Evolutionary conservation across 1,140 invertebrate species (phyloP).

Genomic region (Ganaspis sp.): DNA sequence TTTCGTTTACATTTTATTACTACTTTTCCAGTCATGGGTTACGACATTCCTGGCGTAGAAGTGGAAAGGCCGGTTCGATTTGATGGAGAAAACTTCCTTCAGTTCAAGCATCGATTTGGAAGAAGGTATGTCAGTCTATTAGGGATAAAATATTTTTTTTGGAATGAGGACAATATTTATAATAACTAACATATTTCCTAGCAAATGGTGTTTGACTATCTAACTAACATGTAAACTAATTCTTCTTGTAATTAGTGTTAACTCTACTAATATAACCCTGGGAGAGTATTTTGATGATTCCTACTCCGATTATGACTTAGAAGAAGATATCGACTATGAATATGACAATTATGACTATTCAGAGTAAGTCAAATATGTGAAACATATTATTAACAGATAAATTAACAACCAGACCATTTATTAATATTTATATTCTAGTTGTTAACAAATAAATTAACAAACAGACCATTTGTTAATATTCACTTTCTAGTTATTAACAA

Average conservation of each 20-base stretch:
- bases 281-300: slow-evolving; percentile 71
- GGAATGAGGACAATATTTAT: background rate
- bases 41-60: slow-evolving; percentile 72
- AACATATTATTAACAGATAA: no score
- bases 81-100: slow-evolving; percentile 80
- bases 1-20: no score
- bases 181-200: background rate
- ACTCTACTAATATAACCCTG: slow-evolving; percentile 72
- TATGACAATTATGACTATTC: slow-evolving; percentile 73
- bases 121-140: slow-evolving; percentile 73
- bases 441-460: no score
- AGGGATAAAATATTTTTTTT: slow-evolving; percentile 34
- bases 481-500: no score
- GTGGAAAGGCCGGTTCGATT: slow-evolving; percentile 79
- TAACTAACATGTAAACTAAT: slow-evolving; percentile 52
- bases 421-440: no score
- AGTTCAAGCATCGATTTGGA: slow-evolving; percentile 79
- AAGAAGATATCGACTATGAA: slow-evolving; percentile 73
- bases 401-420: no score
- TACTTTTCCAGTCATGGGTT: slow-evolving; percentile 68
- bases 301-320: slow-evolving; percentile 73
- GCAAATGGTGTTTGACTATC: background rate
- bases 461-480: no score
- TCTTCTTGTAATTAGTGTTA: slow-evolving; percentile 64
- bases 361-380: slow-evolving; percentile 70